These are phyloP conservation scores for Drosophila takahashii DNA, from an alignment of 1,140 invertebrate species.

Conservation along the genomic window DNA sequence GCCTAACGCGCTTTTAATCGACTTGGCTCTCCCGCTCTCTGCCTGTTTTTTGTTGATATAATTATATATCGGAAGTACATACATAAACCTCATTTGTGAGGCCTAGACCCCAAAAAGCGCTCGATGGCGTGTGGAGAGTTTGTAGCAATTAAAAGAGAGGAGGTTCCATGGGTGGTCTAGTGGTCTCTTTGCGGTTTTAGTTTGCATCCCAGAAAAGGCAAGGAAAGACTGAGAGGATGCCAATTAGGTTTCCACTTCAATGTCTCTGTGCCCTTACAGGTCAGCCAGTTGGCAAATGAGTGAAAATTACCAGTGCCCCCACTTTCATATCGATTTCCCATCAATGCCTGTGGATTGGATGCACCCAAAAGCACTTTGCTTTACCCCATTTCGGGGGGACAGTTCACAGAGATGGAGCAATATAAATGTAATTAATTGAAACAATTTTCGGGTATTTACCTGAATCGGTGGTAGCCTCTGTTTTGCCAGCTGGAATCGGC, in stretches of 20 bases:
- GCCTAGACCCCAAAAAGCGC: conserved; percentile 19
- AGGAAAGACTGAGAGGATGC: conserved; percentile 1
- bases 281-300: conserved; percentile 35
- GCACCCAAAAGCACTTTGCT: conserved; percentile 7
- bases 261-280: conserved; percentile 25
- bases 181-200: conserved; percentile 29
- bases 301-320: conserved; percentile 31
- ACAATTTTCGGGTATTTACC: conserved; percentile 57
- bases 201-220: conserved; percentile 5
- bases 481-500: conserved; percentile 60
- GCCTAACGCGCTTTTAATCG: conserved; percentile 70
- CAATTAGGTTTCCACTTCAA: conserved; percentile 47
- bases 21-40: not conserved
- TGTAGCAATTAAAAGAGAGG: conserved; percentile 20
- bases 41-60: conserved; percentile 22
- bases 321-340: conserved; percentile 33
- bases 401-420: conserved; percentile 3
- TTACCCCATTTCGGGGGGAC: not conserved
- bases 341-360: conserved; percentile 6
- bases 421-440: conserved; percentile 46
- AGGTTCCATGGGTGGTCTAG: conserved; percentile 24
- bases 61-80: conserved; percentile 44
- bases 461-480: conserved; percentile 24
- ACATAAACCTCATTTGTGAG: conserved; percentile 1
- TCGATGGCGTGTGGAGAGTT: conserved; percentile 28